Evolutionary conservation across 2,888 invertebrate species (phyloP).

Genomic region (Thysanoteuthis rhombus): DNA sequence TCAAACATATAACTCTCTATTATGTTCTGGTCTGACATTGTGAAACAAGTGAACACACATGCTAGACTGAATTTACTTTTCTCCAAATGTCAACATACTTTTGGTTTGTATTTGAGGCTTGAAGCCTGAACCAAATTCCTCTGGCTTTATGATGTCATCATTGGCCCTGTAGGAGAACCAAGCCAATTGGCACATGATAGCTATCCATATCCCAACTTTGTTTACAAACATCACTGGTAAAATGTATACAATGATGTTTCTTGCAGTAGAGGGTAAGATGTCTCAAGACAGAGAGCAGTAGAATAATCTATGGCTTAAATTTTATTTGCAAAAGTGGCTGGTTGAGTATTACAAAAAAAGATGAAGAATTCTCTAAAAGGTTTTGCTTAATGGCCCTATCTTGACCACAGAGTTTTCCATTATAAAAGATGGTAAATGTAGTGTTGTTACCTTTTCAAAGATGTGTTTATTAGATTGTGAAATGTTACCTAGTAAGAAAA

Average conservation of each 20-base stretch:
- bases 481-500: background rate
- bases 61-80: background rate
- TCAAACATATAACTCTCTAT: too few species aligned
- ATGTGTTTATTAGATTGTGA: background rate
- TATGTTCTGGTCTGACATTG: background rate
- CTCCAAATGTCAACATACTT: background rate
- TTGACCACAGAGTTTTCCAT: background rate
- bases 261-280: too few species aligned
- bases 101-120: background rate
- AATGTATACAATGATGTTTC: background rate
- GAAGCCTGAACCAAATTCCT: slow-evolving; percentile 12
- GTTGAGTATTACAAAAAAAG: background rate
- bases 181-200: slow-evolving; percentile 12
- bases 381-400: too few species aligned
- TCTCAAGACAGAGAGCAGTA: too few species aligned
- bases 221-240: background rate
- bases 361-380: too few species aligned
- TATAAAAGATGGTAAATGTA: background rate
- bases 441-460: background rate
- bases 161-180: background rate
- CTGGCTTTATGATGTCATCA: background rate
- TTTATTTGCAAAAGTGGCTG: too few species aligned
- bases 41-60: background rate
- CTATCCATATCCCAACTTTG: background rate
- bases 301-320: too few species aligned